phyloP scores from a whole-genome alignment of 2,113 vertebrate genomes.

The Pimephales promelas region DNA sequence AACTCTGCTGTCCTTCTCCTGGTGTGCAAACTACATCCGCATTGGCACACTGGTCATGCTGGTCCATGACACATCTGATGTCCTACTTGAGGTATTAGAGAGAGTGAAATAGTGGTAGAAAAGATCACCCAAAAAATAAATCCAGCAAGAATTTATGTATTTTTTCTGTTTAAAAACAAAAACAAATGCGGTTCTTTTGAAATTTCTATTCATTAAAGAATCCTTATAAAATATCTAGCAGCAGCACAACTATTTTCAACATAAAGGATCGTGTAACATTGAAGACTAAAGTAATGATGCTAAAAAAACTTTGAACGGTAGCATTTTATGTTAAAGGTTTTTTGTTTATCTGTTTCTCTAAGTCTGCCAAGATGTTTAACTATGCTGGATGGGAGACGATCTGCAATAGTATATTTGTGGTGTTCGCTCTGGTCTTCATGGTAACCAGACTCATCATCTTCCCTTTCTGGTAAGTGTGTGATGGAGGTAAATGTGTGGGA shows the following conservation, averaged over 20 bases:
- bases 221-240: too few relatives aligned
- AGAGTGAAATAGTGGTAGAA: neutral
- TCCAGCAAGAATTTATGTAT: too few relatives aligned
- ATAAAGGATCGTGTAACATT: neutral
- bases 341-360: conserved; percentile 23
- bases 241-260: too few relatives aligned
- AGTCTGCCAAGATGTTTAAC: conserved; percentile 90
- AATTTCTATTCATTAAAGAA: too few relatives aligned
- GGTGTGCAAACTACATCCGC: conserved; percentile 90
- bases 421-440: conserved; percentile 81
- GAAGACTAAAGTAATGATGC: neutral
- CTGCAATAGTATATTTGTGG: conserved; percentile 81
- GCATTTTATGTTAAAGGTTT: neutral
- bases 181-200: too few relatives aligned
- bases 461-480: conserved; percentile 86
- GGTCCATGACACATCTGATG: conserved; percentile 86
- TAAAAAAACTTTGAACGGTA: neutral
- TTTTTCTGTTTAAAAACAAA: too few relatives aligned
- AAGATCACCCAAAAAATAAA: too few relatives aligned
- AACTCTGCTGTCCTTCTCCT: conserved; percentile 87
- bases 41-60: conserved; percentile 87
- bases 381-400: conserved; percentile 83
- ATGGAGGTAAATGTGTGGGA: neutral
- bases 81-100: conserved; percentile 86
- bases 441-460: conserved; percentile 86